A percentile compares a stretch with the other conserved stretches of the same genome.
Conservation (phyloP, 2,888 invertebrate species). For the Caenorhabditis sinica region DNA sequence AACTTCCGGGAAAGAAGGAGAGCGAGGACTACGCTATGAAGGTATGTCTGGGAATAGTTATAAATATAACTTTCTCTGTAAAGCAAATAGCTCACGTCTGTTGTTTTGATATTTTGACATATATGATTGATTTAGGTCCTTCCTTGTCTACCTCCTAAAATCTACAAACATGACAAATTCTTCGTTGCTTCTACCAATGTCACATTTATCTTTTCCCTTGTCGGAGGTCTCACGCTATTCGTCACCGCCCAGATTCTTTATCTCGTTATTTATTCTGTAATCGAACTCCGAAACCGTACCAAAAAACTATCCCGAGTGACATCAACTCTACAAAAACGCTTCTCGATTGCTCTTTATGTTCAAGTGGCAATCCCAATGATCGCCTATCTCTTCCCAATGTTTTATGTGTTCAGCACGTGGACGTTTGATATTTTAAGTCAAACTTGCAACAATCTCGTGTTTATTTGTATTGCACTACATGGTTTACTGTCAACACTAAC, state of each 20-base stretch:
- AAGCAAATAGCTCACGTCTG: background rate
- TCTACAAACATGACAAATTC: slow-evolving; percentile 7
- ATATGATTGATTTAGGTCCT: slow-evolving; percentile 12
- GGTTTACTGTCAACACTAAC: slow-evolving; percentile 45
- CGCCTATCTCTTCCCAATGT: slow-evolving; percentile 42
- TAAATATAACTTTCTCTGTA: background rate
- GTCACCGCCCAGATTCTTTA: slow-evolving; percentile 15
- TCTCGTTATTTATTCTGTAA: slow-evolving; percentile 33
- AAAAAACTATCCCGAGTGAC: slow-evolving; percentile 43
- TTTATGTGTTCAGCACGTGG: slow-evolving; percentile 46
- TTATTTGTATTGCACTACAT: slow-evolving; percentile 45
- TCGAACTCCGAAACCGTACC: slow-evolving; percentile 37
- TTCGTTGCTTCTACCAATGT: slow-evolving; percentile 33
- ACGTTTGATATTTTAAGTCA: slow-evolving; percentile 39
- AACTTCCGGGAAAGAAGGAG: slow-evolving; percentile 24
- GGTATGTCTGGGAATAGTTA: background rate
- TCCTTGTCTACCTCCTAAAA: slow-evolving; percentile 27
- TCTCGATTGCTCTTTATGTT: slow-evolving; percentile 36
- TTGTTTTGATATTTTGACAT: background rate
- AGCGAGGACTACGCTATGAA: slow-evolving; percentile 12
- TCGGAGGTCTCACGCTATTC: slow-evolving; percentile 27
- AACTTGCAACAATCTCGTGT: slow-evolving; percentile 43
- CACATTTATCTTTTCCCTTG: slow-evolving; percentile 4
- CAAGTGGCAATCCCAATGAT: slow-evolving; percentile 50
- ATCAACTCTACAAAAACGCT: slow-evolving; percentile 33